A percentile compares a stretch with the other conserved stretches of the same genome.
phyloP scores from a whole-genome alignment of 2,797 vertebrate genomes.

The Tragelaphus oryx region DNA sequence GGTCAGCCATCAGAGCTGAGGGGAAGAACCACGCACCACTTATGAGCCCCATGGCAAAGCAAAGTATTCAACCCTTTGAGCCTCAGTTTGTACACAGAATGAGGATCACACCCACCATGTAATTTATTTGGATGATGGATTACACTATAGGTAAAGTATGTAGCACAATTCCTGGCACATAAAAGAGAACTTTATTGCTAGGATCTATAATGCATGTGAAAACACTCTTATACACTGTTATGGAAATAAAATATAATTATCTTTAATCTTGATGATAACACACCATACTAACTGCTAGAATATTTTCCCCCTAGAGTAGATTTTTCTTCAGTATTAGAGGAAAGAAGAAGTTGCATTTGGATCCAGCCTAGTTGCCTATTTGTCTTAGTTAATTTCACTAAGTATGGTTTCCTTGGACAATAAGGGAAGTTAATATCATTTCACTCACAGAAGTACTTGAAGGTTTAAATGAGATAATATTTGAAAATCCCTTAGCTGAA shows the following conservation, averaged over 20 bases:
- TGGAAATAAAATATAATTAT: not conserved
- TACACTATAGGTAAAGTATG: not conserved
- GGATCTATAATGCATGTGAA: not conserved
- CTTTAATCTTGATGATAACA: not conserved
- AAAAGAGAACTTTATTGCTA: not conserved
- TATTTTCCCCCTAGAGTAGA: not conserved
- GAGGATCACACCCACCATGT: rapidly evolving
- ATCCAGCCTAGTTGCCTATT: not conserved
- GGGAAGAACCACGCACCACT: rapidly evolving
- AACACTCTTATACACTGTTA: not conserved
- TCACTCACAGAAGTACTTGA: not conserved
- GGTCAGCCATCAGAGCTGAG: not conserved
- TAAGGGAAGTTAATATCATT: not conserved
- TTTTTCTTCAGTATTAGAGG: not conserved
- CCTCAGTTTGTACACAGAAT: not conserved
- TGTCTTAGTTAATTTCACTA: not conserved
- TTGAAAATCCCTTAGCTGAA: not conserved
- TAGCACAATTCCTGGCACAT: not conserved
- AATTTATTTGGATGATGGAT: not conserved
- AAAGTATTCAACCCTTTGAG: not conserved
- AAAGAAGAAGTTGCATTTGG: not conserved
- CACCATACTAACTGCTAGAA: not conserved
- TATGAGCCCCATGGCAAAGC: rapidly evolving
- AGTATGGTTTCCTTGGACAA: not conserved
- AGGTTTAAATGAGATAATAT: not conserved